Conservation (phyloP, 2,888 invertebrate genomes). For the Chironomus tentans region DNA sequence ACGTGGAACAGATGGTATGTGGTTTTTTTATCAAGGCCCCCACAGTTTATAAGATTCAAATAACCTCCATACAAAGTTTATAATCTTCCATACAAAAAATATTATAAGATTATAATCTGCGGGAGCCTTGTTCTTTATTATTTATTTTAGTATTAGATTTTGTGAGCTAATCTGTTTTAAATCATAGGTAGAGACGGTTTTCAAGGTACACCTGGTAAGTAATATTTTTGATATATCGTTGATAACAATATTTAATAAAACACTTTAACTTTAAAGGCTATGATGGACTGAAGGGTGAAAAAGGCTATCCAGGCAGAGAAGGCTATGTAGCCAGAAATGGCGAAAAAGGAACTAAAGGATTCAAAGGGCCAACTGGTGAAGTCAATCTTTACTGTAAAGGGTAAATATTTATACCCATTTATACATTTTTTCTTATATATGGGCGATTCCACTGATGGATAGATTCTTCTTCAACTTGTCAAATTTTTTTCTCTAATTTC, state of each 20-base stretch:
- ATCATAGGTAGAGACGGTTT: constrained; percentile 47
- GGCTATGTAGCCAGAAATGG: constrained; percentile 36
- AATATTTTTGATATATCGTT: constrained; percentile 11
- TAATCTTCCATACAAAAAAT: too few species aligned
- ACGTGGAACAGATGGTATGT: constrained; percentile 34
- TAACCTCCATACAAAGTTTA: too few species aligned
- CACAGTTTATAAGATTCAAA: too few species aligned
- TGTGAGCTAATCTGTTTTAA: too few species aligned
- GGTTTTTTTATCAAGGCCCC: too few species aligned
- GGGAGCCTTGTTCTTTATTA: neutral
- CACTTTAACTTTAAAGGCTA: too few species aligned
- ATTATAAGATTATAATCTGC: too few species aligned
- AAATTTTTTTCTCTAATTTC: too few species aligned
- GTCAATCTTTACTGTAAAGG: neutral
- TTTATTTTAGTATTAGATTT: neutral
- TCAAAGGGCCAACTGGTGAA: constrained; percentile 44
- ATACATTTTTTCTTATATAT: too few species aligned
- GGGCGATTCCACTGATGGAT: too few species aligned
- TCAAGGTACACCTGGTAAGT: constrained; percentile 55
- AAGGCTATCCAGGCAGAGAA: constrained; percentile 41
- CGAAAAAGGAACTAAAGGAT: constrained; percentile 39
- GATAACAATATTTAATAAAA: too few species aligned
- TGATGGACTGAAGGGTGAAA: neutral
- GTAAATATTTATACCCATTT: neutral
- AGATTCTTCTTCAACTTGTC: too few species aligned